Evolutionary conservation across 2,113 vertebrate genomes (phyloP), one percentile per base, ranked within the genome.

Genomic region (Solea senegalensis): DNA sequence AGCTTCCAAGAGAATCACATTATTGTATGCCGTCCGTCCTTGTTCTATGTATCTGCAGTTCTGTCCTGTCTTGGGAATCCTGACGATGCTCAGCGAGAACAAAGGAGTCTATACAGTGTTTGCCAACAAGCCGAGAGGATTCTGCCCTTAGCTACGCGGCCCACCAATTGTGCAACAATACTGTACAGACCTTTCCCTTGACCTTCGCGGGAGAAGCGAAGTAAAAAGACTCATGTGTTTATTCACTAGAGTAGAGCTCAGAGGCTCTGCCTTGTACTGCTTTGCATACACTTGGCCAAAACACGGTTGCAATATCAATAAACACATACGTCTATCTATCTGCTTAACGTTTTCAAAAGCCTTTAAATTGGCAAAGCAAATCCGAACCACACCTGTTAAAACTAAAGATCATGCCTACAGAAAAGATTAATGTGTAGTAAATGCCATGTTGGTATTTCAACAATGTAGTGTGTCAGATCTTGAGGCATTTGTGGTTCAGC

Each of bases 101-200:
- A 92, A 92, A 85, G 73, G 49, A 12, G 40, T 65, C 86, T 11
- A 82, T 71, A 88, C 49, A 91, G 54, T 48, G 43, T 82, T 69
- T 84, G 82, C 87, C 84, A 90, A 76, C 52, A 71, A 54, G 66
- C 66, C 16, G 40, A 44, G 77, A 77, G 72, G 65, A 62, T 49
- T 53, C 14, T 1, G 54, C 63, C 39, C 69, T 60, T 53, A 1
- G 16, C 75, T 68, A 66, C 66, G 13, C 65, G 61, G 84, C 78
- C 85, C 82, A 83, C 87, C 81, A 72, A 72, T 56, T 5, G 65
- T 65, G 82, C 76, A 88, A 87, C 82, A 86, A 84, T 70, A 89
- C 76, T 77, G 72, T 76, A 55, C 14, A 15, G 84, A 79, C 89
- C 84, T 92, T 89, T 90, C 87, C 77, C 88, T 92, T 69, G 86